Evolutionary conservation across 2,113 vertebrate genomes (phyloP).

Genomic region (Nothoprocta pentlandii): DNA sequence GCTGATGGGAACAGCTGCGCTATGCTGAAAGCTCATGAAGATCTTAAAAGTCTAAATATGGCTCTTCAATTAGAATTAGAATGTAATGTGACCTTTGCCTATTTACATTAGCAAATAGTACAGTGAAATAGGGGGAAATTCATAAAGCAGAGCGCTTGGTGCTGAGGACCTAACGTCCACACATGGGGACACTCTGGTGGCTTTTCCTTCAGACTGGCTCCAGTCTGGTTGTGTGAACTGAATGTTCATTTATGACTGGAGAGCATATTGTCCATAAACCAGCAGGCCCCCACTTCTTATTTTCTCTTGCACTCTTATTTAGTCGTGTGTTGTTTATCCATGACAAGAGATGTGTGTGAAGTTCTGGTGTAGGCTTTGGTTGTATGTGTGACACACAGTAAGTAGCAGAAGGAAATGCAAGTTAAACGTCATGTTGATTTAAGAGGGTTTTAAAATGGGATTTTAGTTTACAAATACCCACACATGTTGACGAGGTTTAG

Average conservation of each 20-base stretch:
- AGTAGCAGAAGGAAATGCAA: constrained; percentile 23
- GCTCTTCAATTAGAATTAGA: neutral
- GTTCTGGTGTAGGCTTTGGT: neutral
- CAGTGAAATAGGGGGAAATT: neutral
- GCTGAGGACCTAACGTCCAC: neutral
- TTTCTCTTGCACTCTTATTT: neutral
- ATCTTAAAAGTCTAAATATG: neutral
- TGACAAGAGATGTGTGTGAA: neutral
- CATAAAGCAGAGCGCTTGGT: neutral
- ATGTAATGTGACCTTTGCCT: neutral
- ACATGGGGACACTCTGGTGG: neutral
- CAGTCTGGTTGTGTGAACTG: neutral
- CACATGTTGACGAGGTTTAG: constrained; percentile 44
- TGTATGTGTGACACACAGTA: neutral
- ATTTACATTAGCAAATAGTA: neutral
- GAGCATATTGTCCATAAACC: neutral
- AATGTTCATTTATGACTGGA: neutral
- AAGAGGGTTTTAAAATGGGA: constrained; percentile 3
- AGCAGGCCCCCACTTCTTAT: neutral
- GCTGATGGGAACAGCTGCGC: neutral
- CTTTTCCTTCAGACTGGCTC: neutral
- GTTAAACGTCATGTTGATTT: constrained; percentile 5
- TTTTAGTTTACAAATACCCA: neutral
- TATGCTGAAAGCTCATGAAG: neutral
- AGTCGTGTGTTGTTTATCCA: neutral